phyloP scores from a whole-genome alignment of 2,888 invertebrate genomes.

The Coelogynopora nodosa region DNA sequence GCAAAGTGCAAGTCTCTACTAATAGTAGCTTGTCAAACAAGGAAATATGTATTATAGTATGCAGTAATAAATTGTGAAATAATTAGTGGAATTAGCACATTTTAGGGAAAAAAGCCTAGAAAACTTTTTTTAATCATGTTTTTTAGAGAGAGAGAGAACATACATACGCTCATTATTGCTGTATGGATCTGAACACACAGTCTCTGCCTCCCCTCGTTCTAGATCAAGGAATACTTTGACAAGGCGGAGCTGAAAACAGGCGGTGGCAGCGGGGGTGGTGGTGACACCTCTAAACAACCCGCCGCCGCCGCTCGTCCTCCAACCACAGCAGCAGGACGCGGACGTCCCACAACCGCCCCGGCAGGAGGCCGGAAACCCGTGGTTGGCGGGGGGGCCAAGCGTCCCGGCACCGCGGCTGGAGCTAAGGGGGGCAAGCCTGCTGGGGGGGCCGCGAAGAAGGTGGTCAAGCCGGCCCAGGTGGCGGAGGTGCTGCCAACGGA shows the following conservation, averaged over 20 bases:
- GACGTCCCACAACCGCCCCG: background rate
- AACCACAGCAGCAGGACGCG: background rate
- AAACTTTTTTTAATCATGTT: too few relatives aligned
- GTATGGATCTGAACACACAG: too few relatives aligned
- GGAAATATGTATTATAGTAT: too few relatives aligned
- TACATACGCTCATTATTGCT: too few relatives aligned
- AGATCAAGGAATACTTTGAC: constrained; percentile 82
- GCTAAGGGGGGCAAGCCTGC: constrained; percentile 5
- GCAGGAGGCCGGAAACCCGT: background rate
- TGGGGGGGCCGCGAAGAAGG: constrained; percentile 14
- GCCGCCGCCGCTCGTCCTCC: constrained; percentile 47
- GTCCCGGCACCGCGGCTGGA: constrained; percentile 48
- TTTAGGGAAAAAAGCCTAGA: too few relatives aligned
- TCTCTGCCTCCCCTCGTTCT: too few relatives aligned
- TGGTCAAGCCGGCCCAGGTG: constrained; percentile 46
- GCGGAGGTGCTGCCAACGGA: constrained; percentile 41
- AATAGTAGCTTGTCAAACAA: too few relatives aligned
- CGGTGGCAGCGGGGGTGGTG: constrained; percentile 50
- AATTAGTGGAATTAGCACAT: too few relatives aligned
- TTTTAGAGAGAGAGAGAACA: too few relatives aligned
- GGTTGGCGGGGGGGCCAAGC: constrained; percentile 21
- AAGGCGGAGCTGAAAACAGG: constrained; percentile 70
- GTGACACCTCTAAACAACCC: constrained; percentile 47
- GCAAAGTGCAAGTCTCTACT: too few relatives aligned
- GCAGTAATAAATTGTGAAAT: too few relatives aligned